Evolutionary conservation across 2,113 vertebrate genomes (phyloP).

Genomic region (Pimephales promelas): DNA sequence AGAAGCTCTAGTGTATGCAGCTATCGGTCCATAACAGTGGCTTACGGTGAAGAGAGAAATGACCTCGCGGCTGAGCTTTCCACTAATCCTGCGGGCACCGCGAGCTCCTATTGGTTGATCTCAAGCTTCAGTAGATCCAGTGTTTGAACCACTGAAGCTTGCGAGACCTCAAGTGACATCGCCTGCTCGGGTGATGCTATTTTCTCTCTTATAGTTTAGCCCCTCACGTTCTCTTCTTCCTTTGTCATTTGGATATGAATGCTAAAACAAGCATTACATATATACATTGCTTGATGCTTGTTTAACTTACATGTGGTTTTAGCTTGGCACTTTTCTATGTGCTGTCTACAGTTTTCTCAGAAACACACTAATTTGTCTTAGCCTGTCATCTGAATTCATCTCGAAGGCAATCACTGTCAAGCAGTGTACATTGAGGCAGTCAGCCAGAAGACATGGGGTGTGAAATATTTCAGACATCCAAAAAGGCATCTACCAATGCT

Average conservation of each 20-base stretch:
- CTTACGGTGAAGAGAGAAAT: slow-evolving; percentile 16
- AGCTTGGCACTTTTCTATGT: neutral
- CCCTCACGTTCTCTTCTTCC: neutral
- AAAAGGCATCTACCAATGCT: neutral
- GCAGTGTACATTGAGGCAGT: neutral
- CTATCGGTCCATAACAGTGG: slow-evolving; percentile 18
- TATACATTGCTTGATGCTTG: neutral
- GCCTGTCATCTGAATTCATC: neutral
- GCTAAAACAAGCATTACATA: neutral
- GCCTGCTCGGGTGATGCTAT: slow-evolving; percentile 7
- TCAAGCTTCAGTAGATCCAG: slow-evolving; percentile 31
- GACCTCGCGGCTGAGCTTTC: slow-evolving; percentile 41
- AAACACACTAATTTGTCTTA: slow-evolving; percentile 3
- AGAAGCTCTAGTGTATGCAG: neutral
- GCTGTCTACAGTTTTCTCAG: neutral
- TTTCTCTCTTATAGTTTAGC: neutral
- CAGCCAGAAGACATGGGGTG: neutral
- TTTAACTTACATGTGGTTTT: neutral
- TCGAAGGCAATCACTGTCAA: neutral
- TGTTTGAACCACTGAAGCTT: slow-evolving; percentile 15
- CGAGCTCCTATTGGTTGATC: slow-evolving; percentile 44
- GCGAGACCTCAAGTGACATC: slow-evolving; percentile 25
- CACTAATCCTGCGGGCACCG: slow-evolving; percentile 42
- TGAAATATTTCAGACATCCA: neutral
- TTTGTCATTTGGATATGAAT: neutral